These are phyloP conservation scores for Siniperca knerii DNA, from an alignment of 2,113 vertebrate species.

Conservation along the genomic window DNA sequence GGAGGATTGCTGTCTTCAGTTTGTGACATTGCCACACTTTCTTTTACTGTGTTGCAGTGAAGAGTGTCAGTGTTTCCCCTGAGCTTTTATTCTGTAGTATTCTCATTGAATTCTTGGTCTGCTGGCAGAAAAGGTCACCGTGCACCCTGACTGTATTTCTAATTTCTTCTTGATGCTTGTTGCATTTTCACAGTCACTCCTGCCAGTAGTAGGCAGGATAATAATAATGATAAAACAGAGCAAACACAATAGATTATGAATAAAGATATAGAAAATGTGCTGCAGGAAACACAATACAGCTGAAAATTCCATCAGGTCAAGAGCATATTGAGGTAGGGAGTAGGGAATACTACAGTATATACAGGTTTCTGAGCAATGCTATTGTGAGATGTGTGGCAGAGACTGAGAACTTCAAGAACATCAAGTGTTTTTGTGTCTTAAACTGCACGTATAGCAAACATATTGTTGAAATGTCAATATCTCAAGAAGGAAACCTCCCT, in stretches of 20 bases:
- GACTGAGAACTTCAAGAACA: background rate
- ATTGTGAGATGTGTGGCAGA: background rate
- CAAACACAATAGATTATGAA: background rate
- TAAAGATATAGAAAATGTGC: background rate
- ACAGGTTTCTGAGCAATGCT: background rate
- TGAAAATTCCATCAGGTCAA: background rate
- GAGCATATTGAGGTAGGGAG: background rate
- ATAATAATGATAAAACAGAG: background rate
- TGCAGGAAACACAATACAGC: background rate
- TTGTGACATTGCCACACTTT: conserved; percentile 13
- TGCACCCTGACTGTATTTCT: background rate
- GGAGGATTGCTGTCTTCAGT: conserved; percentile 18
- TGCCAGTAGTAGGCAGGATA: background rate
- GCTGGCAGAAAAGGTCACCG: conserved; percentile 5
- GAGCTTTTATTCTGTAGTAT: background rate
- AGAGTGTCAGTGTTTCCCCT: background rate
- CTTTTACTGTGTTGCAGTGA: conserved; percentile 8
- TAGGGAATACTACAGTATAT: too few species aligned
- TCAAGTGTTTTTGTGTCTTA: background rate
- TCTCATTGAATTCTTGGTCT: background rate
- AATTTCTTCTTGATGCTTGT: background rate
- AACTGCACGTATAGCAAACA: too few species aligned
- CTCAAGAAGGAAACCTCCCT: background rate
- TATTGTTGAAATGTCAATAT: background rate
- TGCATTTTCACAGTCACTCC: background rate